phyloP scores from a whole-genome alignment of 23 tunicate species.

The Halocynthia aurantium region DNA sequence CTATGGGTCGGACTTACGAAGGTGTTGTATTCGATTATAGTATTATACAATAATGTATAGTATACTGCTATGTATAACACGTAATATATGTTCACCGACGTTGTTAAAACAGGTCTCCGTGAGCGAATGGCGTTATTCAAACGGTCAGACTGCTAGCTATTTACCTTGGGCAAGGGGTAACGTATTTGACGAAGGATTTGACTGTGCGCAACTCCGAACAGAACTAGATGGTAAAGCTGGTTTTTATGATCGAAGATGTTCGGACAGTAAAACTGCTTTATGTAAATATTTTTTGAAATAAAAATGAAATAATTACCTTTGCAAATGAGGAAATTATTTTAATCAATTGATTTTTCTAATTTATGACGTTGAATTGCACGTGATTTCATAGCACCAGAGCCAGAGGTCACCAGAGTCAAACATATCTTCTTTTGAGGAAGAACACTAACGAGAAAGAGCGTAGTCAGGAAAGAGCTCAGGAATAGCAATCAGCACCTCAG shows the following conservation, averaged over 20 bases:
- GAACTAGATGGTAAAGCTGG: slow-evolving; percentile 4
- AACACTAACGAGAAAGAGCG: too few species aligned
- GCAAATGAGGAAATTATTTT: too few species aligned
- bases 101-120: slow-evolving; percentile 3
- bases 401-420: too few species aligned
- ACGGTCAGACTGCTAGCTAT: slow-evolving; percentile 31
- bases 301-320: too few species aligned
- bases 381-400: too few species aligned
- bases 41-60: not conserved
- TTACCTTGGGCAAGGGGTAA: slow-evolving; percentile 48
- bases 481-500: too few species aligned
- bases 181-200: slow-evolving; percentile 51
- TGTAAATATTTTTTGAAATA: not conserved
- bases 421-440: too few species aligned
- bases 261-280: not conserved
- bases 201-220: slow-evolving; percentile 39
- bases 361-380: too few species aligned
- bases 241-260: not conserved
- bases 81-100: not conserved
- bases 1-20: slow-evolving; percentile 3
- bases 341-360: too few species aligned
- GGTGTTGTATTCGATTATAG: not conserved
- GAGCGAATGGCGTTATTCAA: slow-evolving; percentile 35
- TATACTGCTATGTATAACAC: not conserved
- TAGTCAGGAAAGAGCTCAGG: too few species aligned